A percentile compares a stretch with the other conserved stretches of the same genome.
These are phyloP conservation scores for Taxidea taxus DNA, from an alignment of 2,113 vertebrate species.

Conservation along the genomic window DNA sequence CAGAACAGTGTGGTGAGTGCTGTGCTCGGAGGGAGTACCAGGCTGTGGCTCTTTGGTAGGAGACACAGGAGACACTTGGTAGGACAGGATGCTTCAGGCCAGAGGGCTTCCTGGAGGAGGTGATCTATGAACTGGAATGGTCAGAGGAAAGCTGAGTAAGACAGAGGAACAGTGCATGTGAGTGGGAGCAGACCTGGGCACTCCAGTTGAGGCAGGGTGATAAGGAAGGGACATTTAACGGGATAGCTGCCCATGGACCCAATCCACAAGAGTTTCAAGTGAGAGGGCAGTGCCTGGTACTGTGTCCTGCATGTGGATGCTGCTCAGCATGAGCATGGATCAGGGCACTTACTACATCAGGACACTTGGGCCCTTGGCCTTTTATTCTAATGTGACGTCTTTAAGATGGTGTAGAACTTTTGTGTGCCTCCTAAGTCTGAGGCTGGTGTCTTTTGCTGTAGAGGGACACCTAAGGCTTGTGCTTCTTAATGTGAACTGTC, in stretches of 20 bases:
- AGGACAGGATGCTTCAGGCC: background rate
- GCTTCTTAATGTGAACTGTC: background rate
- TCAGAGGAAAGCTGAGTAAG: background rate
- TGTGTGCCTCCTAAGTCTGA: background rate
- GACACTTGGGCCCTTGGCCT: background rate
- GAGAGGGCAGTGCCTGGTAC: background rate
- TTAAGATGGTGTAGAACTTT: background rate
- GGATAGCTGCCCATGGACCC: background rate
- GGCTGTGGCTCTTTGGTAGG: background rate
- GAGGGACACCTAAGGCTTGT: background rate
- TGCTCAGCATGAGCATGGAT: background rate
- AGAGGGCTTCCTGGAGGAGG: conserved; percentile 15
- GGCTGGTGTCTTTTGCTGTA: background rate
- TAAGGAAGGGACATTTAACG: background rate
- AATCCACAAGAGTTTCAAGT: background rate
- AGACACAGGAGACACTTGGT: too few relatives aligned
- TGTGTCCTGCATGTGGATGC: background rate
- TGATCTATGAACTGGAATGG: background rate
- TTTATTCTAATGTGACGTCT: background rate
- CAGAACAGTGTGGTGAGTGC: conserved; percentile 40
- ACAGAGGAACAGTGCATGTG: background rate
- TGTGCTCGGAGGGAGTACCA: background rate
- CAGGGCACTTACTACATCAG: background rate
- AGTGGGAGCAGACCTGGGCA: background rate
- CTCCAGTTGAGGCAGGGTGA: background rate